These are phyloP conservation scores for Thalpophila matura DNA, from an alignment of 2,888 invertebrate species.

Conservation along the genomic window DNA sequence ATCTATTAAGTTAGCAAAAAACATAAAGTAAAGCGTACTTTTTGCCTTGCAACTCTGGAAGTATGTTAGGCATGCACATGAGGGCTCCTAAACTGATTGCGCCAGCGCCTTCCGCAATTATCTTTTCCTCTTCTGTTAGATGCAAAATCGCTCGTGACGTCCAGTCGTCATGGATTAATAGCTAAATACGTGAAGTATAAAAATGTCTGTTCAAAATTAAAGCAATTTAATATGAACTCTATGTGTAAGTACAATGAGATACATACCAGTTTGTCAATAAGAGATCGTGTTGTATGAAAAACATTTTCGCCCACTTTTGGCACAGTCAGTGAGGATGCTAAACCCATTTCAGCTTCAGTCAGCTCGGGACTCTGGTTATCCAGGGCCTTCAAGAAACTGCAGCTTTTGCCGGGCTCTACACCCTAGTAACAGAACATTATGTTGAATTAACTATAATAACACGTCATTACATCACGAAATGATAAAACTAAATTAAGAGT, in stretches of 20 bases:
- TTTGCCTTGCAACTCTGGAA: constrained; percentile 74
- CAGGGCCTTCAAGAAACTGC: constrained; percentile 76
- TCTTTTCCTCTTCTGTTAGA: constrained; percentile 94
- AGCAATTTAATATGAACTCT: not conserved
- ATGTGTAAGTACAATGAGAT: not conserved
- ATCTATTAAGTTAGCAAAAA: not conserved
- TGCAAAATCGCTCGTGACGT: constrained; percentile 94
- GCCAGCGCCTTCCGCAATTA: constrained; percentile 96
- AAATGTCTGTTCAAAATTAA: not conserved
- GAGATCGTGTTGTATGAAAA: constrained; percentile 74
- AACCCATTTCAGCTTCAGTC: constrained; percentile 54
- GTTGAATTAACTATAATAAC: not conserved
- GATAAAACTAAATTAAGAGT: constrained; percentile 8
- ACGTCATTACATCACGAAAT: not conserved
- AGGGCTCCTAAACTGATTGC: constrained; percentile 95
- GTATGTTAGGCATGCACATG: constrained; percentile 87
- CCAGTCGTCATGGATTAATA: constrained; percentile 94
- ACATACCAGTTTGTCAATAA: constrained; percentile 76
- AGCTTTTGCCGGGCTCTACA: constrained; percentile 71
- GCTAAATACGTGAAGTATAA: constrained; percentile 67
- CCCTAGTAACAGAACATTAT: constrained; percentile 68
- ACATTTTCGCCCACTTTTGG: constrained; percentile 75
- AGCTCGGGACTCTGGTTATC: constrained; percentile 70
- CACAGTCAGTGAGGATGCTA: constrained; percentile 70
- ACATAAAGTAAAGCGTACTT: constrained; percentile 63